These are phyloP conservation scores for Corythornis vintsioides DNA, from an alignment of 2,113 vertebrate genomes.

Conservation along the genomic window DNA sequence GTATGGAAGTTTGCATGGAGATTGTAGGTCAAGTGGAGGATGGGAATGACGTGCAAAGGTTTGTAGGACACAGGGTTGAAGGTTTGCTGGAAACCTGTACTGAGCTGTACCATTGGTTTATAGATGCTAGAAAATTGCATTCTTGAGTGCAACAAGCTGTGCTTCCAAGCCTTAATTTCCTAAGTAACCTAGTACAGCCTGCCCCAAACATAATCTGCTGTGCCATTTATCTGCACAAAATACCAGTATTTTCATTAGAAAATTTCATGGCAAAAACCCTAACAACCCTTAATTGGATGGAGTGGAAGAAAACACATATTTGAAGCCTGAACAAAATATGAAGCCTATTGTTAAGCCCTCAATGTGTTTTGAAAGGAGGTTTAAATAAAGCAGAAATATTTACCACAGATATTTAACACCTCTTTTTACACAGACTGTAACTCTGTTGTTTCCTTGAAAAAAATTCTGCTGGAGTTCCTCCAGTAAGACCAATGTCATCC, in stretches of 20 bases:
- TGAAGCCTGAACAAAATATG: constrained; percentile 33
- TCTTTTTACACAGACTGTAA: neutral
- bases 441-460: neutral
- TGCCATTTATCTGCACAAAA: constrained; percentile 39
- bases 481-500: neutral
- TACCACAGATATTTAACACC: neutral
- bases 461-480: neutral
- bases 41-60: neutral
- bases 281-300: neutral
- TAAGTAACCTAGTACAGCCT: neutral
- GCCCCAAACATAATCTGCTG: neutral
- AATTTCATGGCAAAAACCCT: neutral
- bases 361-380: neutral
- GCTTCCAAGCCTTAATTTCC: neutral
- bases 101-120: neutral
- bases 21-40: neutral
- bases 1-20: neutral
- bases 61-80: neutral
- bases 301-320: neutral
- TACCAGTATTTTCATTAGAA: neutral
- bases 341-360: constrained; percentile 26
- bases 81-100: neutral
- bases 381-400: constrained; percentile 29
- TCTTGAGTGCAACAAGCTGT: neutral
- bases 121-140: neutral